A percentile compares a stretch with the other conserved stretches of the same genome.
phyloP scores from a whole-genome alignment of 2,797 vertebrate species.

The Catharus ustulatus region DNA sequence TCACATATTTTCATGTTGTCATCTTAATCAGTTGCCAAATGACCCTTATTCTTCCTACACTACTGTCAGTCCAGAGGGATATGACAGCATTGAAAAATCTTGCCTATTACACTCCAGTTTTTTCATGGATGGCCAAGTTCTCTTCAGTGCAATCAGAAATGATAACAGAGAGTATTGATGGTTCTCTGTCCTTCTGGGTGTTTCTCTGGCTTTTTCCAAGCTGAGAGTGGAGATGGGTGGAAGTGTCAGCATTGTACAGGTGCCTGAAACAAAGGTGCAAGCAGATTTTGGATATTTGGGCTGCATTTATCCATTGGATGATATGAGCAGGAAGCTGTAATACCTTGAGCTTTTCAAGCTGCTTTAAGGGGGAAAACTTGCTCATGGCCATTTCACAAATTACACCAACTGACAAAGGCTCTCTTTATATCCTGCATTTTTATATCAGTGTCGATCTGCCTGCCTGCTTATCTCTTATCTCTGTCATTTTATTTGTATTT shows the following conservation, averaged over 20 bases:
- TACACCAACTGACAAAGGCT: constrained; percentile 32
- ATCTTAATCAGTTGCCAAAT: not conserved
- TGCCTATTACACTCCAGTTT: not conserved
- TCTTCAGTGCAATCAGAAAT: not conserved
- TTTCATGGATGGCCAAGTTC: not conserved
- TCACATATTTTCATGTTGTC: not conserved
- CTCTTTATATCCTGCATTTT: constrained; percentile 8
- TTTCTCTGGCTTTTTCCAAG: not conserved
- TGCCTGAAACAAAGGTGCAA: not conserved
- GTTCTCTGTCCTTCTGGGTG: not conserved
- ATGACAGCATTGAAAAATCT: not conserved
- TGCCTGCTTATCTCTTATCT: constrained; percentile 49
- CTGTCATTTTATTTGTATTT: constrained; percentile 21
- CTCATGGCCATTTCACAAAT: constrained; percentile 21
- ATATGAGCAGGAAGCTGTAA: not conserved
- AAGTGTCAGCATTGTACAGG: not conserved
- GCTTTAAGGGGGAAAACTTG: not conserved
- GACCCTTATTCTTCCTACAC: not conserved
- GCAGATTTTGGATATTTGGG: not conserved
- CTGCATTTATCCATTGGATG: not conserved
- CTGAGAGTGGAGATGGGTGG: not conserved
- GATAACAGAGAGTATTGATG: not conserved
- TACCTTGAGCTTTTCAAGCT: not conserved
- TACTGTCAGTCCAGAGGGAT: not conserved
- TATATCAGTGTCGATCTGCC: constrained; percentile 1